These are phyloP conservation scores for Tychaedon coryphoeus DNA, from an alignment of 2,113 vertebrate genomes.

Conservation along the genomic window DNA sequence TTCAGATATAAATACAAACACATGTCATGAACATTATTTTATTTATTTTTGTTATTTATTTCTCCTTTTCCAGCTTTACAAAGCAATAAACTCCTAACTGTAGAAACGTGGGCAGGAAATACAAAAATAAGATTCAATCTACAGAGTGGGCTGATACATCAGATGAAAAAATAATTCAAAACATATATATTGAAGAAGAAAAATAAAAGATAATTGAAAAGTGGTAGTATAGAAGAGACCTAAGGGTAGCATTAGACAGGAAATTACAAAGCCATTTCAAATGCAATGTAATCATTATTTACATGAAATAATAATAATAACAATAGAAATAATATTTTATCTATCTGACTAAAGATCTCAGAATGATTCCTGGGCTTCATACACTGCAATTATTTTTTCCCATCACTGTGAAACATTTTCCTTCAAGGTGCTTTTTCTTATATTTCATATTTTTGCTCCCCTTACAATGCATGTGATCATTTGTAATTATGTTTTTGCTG, in stretches of 20 bases:
- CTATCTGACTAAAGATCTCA: not conserved
- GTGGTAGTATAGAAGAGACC: not conserved
- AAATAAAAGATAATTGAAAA: not conserved
- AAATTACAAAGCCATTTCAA: slow-evolving; percentile 47
- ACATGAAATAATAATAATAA: not conserved
- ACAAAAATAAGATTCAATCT: slow-evolving; percentile 43
- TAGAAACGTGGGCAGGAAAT: slow-evolving; percentile 41
- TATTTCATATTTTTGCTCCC: not conserved
- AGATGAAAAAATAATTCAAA: slow-evolving; percentile 56
- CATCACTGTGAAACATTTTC: not conserved
- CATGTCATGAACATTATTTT: not conserved
- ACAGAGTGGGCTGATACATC: not conserved
- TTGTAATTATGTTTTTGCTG: not conserved
- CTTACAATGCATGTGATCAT: not conserved
- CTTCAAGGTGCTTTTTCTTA: not conserved
- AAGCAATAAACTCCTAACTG: not conserved
- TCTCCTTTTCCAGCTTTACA: not conserved
- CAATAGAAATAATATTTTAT: not conserved
- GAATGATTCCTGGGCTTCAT: not conserved
- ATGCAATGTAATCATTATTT: not conserved
- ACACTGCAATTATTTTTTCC: not conserved
- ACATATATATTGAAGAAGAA: slow-evolving; percentile 36
- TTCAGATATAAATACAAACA: not conserved
- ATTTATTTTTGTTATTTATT: not conserved
- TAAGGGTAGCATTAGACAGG: slow-evolving; percentile 25